phyloP scores from a whole-genome alignment of 2,113 vertebrate genomes.

The Clupea harengus region DNA sequence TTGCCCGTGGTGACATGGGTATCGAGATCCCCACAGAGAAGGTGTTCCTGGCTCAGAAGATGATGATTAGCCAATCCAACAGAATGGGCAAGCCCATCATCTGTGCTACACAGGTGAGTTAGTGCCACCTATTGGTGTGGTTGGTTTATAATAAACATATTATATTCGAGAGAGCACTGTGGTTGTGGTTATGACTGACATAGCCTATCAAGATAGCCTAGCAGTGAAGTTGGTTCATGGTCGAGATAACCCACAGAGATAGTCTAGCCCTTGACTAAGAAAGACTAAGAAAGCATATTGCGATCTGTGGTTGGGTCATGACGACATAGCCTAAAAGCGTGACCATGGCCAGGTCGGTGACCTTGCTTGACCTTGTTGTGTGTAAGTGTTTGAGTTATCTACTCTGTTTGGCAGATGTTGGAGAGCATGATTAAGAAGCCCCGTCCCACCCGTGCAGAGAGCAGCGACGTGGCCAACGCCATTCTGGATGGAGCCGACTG shows the following conservation, averaged over 20 bases:
- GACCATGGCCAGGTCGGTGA: no score
- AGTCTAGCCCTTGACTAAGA: no score
- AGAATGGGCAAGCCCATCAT: constrained; percentile 91
- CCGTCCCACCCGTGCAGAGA: constrained; percentile 91
- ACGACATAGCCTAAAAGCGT: no score
- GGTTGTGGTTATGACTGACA: background rate
- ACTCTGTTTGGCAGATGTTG: constrained; percentile 79
- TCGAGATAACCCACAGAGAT: no score
- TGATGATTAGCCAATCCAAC: constrained; percentile 97
- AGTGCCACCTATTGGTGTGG: background rate
- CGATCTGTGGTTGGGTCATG: no score
- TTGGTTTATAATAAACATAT: no score
- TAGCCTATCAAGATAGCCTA: no score
- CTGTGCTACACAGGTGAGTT: constrained; percentile 92
- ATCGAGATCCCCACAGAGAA: constrained; percentile 98
- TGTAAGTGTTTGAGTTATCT: background rate
- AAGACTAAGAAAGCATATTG: no score
- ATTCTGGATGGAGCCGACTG: constrained; percentile 95
- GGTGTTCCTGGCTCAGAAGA: constrained; percentile 96
- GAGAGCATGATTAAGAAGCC: constrained; percentile 99
- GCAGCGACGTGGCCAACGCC: constrained; percentile 92
- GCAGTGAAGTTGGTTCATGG: no score
- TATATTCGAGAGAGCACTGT: no score
- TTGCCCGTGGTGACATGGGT: constrained; percentile 93
- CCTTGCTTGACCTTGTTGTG: no score